Conservation (phyloP, 2,797 vertebrate genomes). For the Malacoraja senta region DNA sequence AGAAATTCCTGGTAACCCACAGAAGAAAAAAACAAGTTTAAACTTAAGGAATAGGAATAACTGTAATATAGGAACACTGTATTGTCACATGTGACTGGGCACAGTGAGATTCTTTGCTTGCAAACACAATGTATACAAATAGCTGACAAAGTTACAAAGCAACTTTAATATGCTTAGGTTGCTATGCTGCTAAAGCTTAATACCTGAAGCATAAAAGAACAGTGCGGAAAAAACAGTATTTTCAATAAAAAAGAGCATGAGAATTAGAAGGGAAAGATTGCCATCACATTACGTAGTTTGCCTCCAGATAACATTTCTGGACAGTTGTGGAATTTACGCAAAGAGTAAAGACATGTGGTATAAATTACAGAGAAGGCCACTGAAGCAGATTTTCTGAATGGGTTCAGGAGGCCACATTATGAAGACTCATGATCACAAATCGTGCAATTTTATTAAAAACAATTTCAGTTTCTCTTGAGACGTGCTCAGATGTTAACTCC, state of each 20-base stretch:
- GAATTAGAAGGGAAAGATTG: neutral
- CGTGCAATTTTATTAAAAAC: constrained; percentile 7
- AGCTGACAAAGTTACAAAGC: no score
- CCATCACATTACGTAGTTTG: neutral
- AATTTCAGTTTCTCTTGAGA: neutral
- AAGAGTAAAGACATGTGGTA: constrained; percentile 13
- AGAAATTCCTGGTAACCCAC: no score
- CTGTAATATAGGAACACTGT: no score
- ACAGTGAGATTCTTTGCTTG: no score
- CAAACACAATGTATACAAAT: no score
- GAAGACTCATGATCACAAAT: neutral
- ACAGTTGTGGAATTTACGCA: constrained; percentile 21
- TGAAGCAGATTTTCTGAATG: neutral
- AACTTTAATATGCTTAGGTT: neutral
- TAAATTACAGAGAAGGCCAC: constrained; percentile 11
- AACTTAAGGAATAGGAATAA: no score
- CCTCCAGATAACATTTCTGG: neutral
- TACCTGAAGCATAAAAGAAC: neutral
- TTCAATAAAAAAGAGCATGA: neutral
- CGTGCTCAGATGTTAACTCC: neutral
- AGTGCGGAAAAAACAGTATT: neutral
- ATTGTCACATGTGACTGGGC: no score
- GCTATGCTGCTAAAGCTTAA: neutral
- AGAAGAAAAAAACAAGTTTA: neutral
- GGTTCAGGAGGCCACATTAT: constrained; percentile 14